phyloP scores from a whole-genome alignment of 2,888 invertebrate species.

The Pherbina coryleti region DNA sequence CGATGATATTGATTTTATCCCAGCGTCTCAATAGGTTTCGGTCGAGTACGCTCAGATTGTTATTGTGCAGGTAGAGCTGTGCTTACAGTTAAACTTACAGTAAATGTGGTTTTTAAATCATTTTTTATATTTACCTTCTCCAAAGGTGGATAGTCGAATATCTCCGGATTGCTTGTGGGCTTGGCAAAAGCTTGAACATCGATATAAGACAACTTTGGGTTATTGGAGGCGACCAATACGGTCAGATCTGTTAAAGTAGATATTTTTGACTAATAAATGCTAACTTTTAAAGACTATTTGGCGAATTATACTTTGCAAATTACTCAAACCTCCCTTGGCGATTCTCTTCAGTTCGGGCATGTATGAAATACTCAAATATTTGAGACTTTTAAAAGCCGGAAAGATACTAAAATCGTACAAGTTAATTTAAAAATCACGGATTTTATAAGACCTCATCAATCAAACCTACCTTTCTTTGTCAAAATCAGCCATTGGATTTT shows the following conservation, averaged over 20 bases:
- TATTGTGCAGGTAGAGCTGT: constrained; percentile 80
- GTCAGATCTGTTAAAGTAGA: constrained; percentile 67
- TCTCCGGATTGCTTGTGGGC: constrained; percentile 70
- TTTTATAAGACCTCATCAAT: neutral
- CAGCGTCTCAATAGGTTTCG: constrained; percentile 79
- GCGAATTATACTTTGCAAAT: constrained; percentile 68
- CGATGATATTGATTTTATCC: constrained; percentile 77
- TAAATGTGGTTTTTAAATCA: too few species aligned
- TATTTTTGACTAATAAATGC: neutral
- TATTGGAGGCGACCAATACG: constrained; percentile 75
- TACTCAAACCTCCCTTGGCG: constrained; percentile 72
- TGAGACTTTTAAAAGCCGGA: constrained; percentile 74
- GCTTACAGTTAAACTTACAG: too few species aligned
- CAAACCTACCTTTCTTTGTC: constrained; percentile 68
- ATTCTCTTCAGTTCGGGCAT: constrained; percentile 75
- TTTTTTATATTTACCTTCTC: constrained; percentile 76
- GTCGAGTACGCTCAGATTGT: constrained; percentile 71
- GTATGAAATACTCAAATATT: constrained; percentile 77
- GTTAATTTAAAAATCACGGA: neutral
- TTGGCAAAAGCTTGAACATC: constrained; percentile 74
- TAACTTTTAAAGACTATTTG: neutral
- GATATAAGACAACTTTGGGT: constrained; percentile 74
- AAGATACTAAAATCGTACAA: constrained; percentile 72
- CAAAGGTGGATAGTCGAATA: constrained; percentile 76
- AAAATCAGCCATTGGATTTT: constrained; percentile 77